Base-by-base conservation (phyloP, 2,888 invertebrate genomes). In the Theodoxus fluviatilis region DNA sequence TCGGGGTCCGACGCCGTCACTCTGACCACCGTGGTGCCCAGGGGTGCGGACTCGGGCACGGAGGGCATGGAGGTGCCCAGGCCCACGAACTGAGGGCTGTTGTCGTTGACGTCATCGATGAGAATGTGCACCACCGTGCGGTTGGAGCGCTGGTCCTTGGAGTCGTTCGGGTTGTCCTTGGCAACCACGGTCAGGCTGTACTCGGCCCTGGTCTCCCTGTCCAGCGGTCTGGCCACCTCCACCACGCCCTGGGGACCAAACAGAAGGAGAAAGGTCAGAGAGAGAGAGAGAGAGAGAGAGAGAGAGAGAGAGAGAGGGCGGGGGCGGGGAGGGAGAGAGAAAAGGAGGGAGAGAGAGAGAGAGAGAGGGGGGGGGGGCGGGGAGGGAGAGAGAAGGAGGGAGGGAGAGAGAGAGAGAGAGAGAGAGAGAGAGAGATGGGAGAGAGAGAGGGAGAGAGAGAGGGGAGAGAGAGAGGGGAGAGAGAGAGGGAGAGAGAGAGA, bases 51-150 rank as follows among this genome's bases (percentile, higher is more conserved):
- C 69, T 83, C 81, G 18, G 76, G 75, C 15, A 82, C 75, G n/a
- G 72, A 61, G 4, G 75, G 75, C 1, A 71, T 66, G 6, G 67
- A 67, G 1, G 73, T 59, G 9, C 75, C 75, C 1, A 75, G 68
- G 0, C 72, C 74, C 25, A 75, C 77, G 55, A 95, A 96, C 35
- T 91, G 91, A 0, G 96, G 96, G 79, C 93, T 94, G 80, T 96
- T 95, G 84, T 96, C 96, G 83, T 96, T 96, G 22, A 95, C 94
- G 84, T 96, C 96, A 0, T 94, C 88, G 35, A 96, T 86, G 0
- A 93, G 92, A 0, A 96, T 93, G 15, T 75, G 78, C 18, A 81
- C 79, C 6, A 78, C 69, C 18, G 77, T 79, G 31, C 80, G 79
- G 67, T 92, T 92, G 28, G 77, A 73, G 49, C 78, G 71, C 59